Base-by-base conservation (phyloP, 2,797 vertebrate species). In the Graptemys geographica region DNA sequence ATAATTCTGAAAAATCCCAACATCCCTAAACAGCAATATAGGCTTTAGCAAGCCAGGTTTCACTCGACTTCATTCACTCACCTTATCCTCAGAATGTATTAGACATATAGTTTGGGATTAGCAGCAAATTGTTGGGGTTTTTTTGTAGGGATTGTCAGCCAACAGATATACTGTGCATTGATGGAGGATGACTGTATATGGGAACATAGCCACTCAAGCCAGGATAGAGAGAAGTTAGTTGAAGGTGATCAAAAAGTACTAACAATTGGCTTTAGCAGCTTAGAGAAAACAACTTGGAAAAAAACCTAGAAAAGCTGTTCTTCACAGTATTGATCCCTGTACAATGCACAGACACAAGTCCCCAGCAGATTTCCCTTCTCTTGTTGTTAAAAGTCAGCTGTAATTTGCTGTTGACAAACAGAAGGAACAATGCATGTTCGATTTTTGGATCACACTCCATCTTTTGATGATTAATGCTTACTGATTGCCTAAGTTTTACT, bases 341-440 rank as follows among this genome's bases (percentile, higher is more conserved):
- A 86, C 44, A 95, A 86, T 91, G 52, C 79, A 83, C 91, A 95
- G 87, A 94, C 84, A 88, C 86, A 93, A 86, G 81, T 92, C 79
- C 3, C 86, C 89, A 92, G 89, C 56, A 94, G 59, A 90, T 97
- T 97, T 95, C 59, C 57, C 88, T 96, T 95, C 86, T 65, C 94
- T 91, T 25, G 31, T 53, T 94, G 85, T 95, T 95, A 94, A 96
- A 96, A 94, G 85, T 95, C 84, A 86, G 81, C 92, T 83, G 62
- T 92, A 95, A 97, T 97, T 96, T 97, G 72, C 95, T 96, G 84
- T 96, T 97, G 93, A 91, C 93, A 95, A 97, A 96, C 94, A 97
- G 51, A 90, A 87, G 76, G 82, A 51, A 84, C 72, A 62, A 79
- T 90, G 62, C 59, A n/a, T 82, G 81, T 96, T 97, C 16, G 8